phyloP scores from a whole-genome alignment of 2,797 vertebrate species.

The Alosa sapidissima region DNA sequence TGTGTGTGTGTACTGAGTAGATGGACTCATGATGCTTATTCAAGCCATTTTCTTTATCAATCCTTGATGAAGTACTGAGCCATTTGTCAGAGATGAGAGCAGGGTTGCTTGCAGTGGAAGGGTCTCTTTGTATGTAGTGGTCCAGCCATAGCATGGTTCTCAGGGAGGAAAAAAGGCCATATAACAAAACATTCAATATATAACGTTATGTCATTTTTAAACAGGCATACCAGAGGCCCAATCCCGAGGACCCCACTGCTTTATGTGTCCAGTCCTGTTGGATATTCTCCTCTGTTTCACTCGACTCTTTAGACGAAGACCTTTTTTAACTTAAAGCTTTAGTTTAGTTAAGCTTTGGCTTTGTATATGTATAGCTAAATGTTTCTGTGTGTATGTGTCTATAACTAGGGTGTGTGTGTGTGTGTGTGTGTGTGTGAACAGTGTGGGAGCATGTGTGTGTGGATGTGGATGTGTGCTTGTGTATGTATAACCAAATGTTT shows the following conservation, averaged over 20 bases:
- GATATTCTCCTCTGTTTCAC: background rate
- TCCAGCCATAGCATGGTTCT: background rate
- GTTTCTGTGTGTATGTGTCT: background rate
- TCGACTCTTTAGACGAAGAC: background rate
- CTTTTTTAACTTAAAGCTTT: background rate
- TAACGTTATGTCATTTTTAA: background rate
- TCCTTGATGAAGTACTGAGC: background rate
- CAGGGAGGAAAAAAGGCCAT: background rate
- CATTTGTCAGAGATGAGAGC: background rate
- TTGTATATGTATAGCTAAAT: background rate
- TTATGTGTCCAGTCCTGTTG: background rate
- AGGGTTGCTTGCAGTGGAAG: background rate
- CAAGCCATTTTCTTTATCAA: background rate
- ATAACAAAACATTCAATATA: background rate
- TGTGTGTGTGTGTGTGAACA: background rate
- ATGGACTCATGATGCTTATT: background rate
- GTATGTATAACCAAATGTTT: background rate
- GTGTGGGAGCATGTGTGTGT: background rate
- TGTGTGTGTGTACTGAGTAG: constrained; percentile 21
- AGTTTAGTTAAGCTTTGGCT: background rate
- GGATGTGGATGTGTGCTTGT: background rate
- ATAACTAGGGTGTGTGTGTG: background rate
- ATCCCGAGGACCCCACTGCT: background rate
- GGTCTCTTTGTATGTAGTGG: background rate
- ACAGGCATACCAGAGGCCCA: background rate